Conservation (phyloP, 2,888 invertebrate species). For the Xanthorhoe spadicearia region DNA sequence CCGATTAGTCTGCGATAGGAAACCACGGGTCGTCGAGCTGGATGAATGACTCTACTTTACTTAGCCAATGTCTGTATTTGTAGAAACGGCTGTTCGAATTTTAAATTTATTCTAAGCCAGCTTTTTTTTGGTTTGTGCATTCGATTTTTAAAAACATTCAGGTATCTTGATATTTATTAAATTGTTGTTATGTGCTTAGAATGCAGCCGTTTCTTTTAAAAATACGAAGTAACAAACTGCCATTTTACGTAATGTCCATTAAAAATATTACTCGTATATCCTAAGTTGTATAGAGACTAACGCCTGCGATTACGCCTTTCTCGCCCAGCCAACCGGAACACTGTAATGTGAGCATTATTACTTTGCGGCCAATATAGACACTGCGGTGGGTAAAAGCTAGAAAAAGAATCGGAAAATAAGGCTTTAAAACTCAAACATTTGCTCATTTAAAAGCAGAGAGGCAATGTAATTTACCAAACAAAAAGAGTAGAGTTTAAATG, state of each 20-base stretch:
- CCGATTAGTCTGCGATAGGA: slow-evolving; percentile 36
- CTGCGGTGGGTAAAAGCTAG: slow-evolving; percentile 17
- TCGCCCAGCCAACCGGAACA: slow-evolving; percentile 27
- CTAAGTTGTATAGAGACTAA: slow-evolving; percentile 22
- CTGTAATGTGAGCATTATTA: slow-evolving; percentile 30
- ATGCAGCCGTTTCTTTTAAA: neutral
- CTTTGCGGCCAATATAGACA: slow-evolving; percentile 29
- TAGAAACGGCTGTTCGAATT: slow-evolving; percentile 18
- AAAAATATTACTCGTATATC: slow-evolving; percentile 15
- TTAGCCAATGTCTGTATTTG: slow-evolving; percentile 29
- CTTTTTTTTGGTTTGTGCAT: too few species aligned
- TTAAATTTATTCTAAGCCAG: slow-evolving; percentile 8
- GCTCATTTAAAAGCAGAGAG: neutral
- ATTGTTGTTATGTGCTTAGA: neutral
- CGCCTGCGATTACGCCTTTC: slow-evolving; percentile 23
- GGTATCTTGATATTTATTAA: neutral
- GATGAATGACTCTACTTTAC: slow-evolving; percentile 26
- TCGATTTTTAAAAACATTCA: neutral
- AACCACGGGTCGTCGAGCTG: slow-evolving; percentile 26
- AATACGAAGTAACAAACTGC: neutral
- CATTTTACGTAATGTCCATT: slow-evolving; percentile 11
- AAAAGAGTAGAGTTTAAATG: too few species aligned
- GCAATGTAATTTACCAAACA: neutral
- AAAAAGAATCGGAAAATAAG: slow-evolving; percentile 1
- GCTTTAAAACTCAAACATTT: neutral